A percentile compares a stretch with the other conserved stretches of the same genome.
phyloP scores from a whole-genome alignment of 2,797 vertebrate genomes.

The Sardinella longiceps region DNA sequence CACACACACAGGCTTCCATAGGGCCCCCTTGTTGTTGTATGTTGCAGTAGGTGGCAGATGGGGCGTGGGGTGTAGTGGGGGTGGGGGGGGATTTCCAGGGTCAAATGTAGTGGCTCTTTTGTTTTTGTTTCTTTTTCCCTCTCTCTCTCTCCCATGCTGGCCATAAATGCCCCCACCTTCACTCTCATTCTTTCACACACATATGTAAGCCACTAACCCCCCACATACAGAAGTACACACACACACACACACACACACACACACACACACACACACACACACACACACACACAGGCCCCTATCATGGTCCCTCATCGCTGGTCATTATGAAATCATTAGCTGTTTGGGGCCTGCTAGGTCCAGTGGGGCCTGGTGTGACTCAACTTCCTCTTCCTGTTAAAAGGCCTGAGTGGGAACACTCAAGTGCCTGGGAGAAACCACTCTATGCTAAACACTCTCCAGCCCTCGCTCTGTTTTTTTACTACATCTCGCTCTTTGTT shows the following conservation, averaged over 20 bases:
- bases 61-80: not conserved
- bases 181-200: not conserved
- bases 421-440: not conserved
- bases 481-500: not conserved
- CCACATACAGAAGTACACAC: no score
- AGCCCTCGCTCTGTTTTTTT: not conserved
- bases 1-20: not conserved
- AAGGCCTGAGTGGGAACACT: not conserved
- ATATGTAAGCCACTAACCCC: no score
- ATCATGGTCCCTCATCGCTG: not conserved
- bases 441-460: not conserved
- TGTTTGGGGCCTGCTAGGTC: not conserved
- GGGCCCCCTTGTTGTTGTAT: not conserved
- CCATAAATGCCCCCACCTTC: not conserved
- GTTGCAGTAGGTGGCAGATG: not conserved
- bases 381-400: slow-evolving; percentile 5
- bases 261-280: not conserved
- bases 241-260: not conserved
- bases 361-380: not conserved
- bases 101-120: not conserved
- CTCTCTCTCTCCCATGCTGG: not conserved
- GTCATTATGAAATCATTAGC: not conserved
- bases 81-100: not conserved
- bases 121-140: slow-evolving; percentile 2
- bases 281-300: not conserved